Evolutionary conservation across 1,140 invertebrate genomes (phyloP).

Genomic region (Lycorma delicatula): DNA sequence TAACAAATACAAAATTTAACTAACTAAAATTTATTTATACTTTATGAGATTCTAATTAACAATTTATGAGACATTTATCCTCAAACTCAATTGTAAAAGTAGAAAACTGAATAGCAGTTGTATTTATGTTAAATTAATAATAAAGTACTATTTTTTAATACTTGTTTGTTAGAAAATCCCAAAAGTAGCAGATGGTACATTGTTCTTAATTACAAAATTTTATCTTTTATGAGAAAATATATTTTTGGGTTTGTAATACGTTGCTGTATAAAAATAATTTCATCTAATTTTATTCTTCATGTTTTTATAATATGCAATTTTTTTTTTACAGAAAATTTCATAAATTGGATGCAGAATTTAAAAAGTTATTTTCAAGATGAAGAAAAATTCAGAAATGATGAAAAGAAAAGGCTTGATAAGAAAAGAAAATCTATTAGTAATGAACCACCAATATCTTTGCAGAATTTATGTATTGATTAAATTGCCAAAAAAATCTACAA

Average conservation of each 20-base stretch:
- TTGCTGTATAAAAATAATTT: not conserved
- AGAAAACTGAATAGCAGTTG: too few relatives aligned
- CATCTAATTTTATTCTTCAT: not conserved
- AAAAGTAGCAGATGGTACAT: not conserved
- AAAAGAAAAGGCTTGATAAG: slow-evolving; percentile 19
- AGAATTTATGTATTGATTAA: slow-evolving; percentile 12
- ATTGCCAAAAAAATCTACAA: too few relatives aligned
- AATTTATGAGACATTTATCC: too few relatives aligned
- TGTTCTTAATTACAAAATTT: not conserved
- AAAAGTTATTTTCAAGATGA: slow-evolving; percentile 22
- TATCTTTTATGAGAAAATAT: not conserved
- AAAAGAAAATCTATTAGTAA: slow-evolving; percentile 1
- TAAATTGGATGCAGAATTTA: slow-evolving; percentile 26
- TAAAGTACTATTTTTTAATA: too few relatives aligned
- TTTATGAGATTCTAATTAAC: too few relatives aligned
- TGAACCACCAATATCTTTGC: not conserved
- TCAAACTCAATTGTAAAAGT: too few relatives aligned
- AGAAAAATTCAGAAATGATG: slow-evolving; percentile 20
- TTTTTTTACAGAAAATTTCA: slow-evolving; percentile 21
- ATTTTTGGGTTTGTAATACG: not conserved
- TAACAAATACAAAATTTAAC: too few relatives aligned
- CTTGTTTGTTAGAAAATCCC: not conserved
- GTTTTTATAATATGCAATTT: not conserved
- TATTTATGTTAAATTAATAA: too few relatives aligned
- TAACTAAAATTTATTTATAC: too few relatives aligned